These are phyloP conservation scores for Falco concolor DNA, from an alignment of 2,797 vertebrate genomes.

Conservation along the genomic window DNA sequence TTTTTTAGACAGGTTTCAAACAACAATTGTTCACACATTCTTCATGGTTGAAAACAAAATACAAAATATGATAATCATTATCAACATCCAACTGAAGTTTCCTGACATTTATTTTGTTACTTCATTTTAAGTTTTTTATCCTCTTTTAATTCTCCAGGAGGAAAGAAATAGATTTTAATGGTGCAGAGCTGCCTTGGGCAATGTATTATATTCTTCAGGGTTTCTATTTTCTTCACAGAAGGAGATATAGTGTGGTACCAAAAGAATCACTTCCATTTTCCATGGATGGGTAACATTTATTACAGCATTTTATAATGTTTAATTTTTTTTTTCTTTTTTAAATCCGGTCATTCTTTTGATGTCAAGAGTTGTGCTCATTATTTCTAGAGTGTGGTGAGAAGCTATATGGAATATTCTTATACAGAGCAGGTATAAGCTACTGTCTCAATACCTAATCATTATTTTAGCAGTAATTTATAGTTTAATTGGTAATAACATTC, in stretches of 20 bases:
- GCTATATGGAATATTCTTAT: background rate
- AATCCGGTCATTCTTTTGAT: background rate
- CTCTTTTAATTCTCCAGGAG: background rate
- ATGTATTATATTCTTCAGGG: background rate
- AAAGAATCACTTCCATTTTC: background rate
- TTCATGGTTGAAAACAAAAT: background rate
- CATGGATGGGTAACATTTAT: background rate
- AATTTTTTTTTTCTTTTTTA: background rate
- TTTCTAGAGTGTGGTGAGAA: background rate
- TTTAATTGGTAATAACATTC: background rate
- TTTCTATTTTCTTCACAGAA: background rate
- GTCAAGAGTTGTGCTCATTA: background rate
- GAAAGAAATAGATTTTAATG: background rate
- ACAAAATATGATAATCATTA: background rate
- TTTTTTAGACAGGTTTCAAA: background rate
- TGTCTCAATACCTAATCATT: background rate
- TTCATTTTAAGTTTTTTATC: background rate
- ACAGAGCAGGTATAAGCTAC: background rate
- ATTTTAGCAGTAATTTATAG: background rate
- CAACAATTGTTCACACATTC: background rate
- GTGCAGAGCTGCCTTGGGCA: background rate
- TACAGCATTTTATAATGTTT: background rate
- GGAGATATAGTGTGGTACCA: background rate
- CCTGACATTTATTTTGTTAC: background rate
- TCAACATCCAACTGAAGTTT: background rate